These are phyloP conservation scores for Drosophila bunnanda DNA, from an alignment of 2,888 invertebrate genomes.

Conservation along the genomic window DNA sequence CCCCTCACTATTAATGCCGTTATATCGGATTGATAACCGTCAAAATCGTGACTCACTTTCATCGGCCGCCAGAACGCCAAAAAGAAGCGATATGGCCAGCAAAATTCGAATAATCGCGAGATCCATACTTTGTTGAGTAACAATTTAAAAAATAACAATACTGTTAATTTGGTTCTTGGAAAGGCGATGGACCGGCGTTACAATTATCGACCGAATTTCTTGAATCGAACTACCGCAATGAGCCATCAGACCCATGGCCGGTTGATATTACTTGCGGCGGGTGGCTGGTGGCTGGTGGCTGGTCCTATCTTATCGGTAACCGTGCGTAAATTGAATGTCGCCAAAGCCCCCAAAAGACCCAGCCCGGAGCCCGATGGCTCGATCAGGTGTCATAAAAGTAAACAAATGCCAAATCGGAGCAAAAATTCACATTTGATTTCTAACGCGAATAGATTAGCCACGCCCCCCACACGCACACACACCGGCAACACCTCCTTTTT, in stretches of 20 bases:
- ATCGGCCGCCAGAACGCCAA: conserved; percentile 18
- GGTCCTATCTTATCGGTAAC: conserved; percentile 59
- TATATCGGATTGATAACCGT: conserved; percentile 16
- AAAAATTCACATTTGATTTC: conserved; percentile 47
- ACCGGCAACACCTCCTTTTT: background rate
- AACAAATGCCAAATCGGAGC: conserved; percentile 41
- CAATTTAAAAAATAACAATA: background rate
- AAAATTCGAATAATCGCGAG: background rate
- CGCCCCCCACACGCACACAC: too few relatives aligned
- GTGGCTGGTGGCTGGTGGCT: conserved; percentile 5
- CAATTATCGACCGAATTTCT: conserved; percentile 37
- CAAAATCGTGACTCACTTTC: conserved; percentile 29
- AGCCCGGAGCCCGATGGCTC: conserved; percentile 35
- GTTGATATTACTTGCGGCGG: conserved; percentile 29
- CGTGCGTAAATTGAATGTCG: conserved; percentile 65
- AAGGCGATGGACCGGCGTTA: background rate
- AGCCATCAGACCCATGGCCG: conserved; percentile 46
- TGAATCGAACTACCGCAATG: conserved; percentile 35
- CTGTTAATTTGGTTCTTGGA: background rate
- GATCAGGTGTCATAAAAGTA: conserved; percentile 38
- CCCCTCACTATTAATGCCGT: background rate
- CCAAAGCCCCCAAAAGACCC: conserved; percentile 48
- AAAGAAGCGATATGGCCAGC: conserved; percentile 6
- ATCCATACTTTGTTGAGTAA: background rate
- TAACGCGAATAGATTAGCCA: conserved; percentile 17